Base-by-base conservation (phyloP, 2,113 vertebrate species). In the Cyrtonyx montezumae region DNA sequence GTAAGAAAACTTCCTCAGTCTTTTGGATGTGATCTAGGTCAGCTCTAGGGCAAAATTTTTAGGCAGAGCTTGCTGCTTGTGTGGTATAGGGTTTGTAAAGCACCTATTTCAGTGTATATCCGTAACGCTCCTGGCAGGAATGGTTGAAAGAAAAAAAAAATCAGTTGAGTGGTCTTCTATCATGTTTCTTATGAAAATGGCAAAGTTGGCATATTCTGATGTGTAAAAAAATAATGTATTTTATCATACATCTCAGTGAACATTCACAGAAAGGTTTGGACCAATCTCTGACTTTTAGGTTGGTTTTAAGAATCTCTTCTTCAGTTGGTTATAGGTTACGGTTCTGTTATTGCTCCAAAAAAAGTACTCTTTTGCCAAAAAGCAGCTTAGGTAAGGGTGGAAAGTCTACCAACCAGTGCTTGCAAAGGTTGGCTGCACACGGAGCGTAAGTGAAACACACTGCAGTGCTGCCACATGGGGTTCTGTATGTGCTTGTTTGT, bases 361-460 rank as follows among this genome's bases (percentile, higher is more conserved):
- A 2, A 1, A 23, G 2, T 43, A 8, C 13, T 80, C 8, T 16
- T 14, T 12, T 46, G 59, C 26, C 36, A 6, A 43, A 12, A 73
- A 21, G 9, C 0, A 2, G 6, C 3, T 10, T 0, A 8, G 43
- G 23, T 69, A 2, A 70, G 75, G 26, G 75, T 42, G 18, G 37
- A 13, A 8, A 55, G 43, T 49, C 58, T 58, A 59, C 14, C 22
- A 45, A 16, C 6, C 3, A 1, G 16, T 22, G 48, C 28, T 56
- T 51, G 56, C 40, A 1, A 9, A 34, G 56, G 1, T 51, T 28
- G 70, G n/a, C 48, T 48, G 48, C 55, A 6, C 25, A n/a, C 49
- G n/a, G 42, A 49, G 42, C 0, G 1, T 8, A 4, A 0, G 3
- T 48, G 89, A 17, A 55, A 19, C 56, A 32, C 1, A 0, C 30